These are phyloP conservation scores for Hozukius guyotensis DNA, from an alignment of 2,797 vertebrate genomes.

Conservation along the genomic window DNA sequence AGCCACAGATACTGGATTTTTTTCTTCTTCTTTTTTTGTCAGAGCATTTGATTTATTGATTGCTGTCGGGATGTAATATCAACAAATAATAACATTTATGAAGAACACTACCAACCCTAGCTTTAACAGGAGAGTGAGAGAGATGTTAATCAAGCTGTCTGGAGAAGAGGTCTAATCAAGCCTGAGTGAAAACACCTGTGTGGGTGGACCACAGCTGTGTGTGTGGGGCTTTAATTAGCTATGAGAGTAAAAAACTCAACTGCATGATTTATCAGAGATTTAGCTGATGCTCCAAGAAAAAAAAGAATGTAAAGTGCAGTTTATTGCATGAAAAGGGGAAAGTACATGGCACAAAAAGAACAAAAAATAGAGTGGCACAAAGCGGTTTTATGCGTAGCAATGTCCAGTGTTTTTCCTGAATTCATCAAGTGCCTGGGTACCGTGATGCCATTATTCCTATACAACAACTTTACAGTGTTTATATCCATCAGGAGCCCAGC, in stretches of 20 bases:
- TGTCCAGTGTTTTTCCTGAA: slow-evolving; percentile 24
- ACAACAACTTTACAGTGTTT: neutral
- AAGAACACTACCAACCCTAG: too few relatives aligned
- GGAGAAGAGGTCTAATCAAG: neutral
- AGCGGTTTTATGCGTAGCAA: neutral
- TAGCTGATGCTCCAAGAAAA: neutral
- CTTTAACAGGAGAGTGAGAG: too few relatives aligned
- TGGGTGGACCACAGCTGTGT: neutral
- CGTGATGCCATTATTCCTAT: neutral
- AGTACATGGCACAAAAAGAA: neutral
- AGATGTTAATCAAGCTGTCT: neutral
- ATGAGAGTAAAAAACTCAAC: rapidly evolving
- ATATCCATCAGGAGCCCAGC: neutral
- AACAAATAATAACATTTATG: too few relatives aligned
- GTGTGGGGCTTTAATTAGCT: neutral
- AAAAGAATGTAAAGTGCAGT: slow-evolving; percentile 61
- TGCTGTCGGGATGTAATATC: too few relatives aligned
- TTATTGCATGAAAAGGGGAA: slow-evolving; percentile 28
- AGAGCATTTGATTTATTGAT: too few relatives aligned
- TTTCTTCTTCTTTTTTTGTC: too few relatives aligned
- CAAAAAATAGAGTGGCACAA: neutral
- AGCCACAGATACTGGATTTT: too few relatives aligned
- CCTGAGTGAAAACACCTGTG: neutral
- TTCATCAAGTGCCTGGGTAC: neutral
- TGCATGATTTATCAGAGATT: neutral